Evolutionary conservation across 64 coral and sea anemone species (phyloP), one percentile per base, ranked within the genome.

Genomic region (Porites australiensis): DNA sequence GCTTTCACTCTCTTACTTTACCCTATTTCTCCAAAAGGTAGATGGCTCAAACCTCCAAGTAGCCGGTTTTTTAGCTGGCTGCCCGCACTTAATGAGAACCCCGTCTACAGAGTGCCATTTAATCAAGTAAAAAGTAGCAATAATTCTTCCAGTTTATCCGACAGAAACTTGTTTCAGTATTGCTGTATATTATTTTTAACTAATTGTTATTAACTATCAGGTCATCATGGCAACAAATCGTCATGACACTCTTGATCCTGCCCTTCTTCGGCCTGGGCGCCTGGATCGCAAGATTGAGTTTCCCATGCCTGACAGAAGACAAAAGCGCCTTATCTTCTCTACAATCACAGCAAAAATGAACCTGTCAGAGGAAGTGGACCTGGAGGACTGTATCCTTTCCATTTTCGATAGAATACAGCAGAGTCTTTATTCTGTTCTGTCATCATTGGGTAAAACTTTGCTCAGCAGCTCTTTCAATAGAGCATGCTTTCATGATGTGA

Each of bases 141-240:
- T 37, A 37, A 37, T 37, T 37, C 27, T 37, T 37, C 27, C 27
- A 0, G 27, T 37, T 37, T 37, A 37, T 37, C 0, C 27, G 1
- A 1, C 27, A 37, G 27, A 37, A 37, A 37, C 27, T 37, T 37
- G 27, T 37, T 37, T 9, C 54, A 57, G 3, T 9, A 12, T 11
- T 13, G 5, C 21, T 72, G 43, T 54, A 47, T 0, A 74, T 60
- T 74, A 75, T 16, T 44, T 76, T 3, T 8, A 37, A 13, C 44
- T 77, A n/a, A 53, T 78, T 73, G 23, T 83, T 43, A 9, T 88
- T 19, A 79, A 4, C 89, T 86, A 69, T 51, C 27, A 99, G 98
- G 98, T 99, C 6, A 99, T 99, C 43, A 99, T 99, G 98, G 98
- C 98, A 50, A 99, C 98, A 53, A 99, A 99, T 70, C 95, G 98